A percentile compares a stretch with the other conserved stretches of the same genome.
phyloP scores from a whole-genome alignment of 2,113 vertebrate species.

The Centropus bengalensis region DNA sequence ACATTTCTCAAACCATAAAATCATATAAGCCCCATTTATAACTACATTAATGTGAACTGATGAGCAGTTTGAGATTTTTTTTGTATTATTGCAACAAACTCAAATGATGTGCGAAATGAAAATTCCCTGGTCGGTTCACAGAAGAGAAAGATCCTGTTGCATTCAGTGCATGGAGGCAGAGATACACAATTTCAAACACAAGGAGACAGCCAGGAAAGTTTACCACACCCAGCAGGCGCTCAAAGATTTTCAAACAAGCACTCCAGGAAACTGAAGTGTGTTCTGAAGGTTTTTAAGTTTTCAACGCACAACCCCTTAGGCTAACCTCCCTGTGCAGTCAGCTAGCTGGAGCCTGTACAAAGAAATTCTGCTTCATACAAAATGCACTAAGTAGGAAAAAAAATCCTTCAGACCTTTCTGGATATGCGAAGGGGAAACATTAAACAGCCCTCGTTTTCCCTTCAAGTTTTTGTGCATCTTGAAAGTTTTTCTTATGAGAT shows the following conservation, averaged over 20 bases:
- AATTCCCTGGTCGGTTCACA: neutral
- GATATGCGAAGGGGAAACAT: conserved; percentile 9
- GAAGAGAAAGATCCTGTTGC: neutral
- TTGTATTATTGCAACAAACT: neutral
- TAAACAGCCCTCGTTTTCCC: neutral
- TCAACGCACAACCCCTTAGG: conserved; percentile 17
- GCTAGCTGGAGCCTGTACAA: conserved; percentile 52
- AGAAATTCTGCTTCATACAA: conserved; percentile 2
- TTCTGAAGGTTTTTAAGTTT: conserved; percentile 26
- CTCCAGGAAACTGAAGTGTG: conserved; percentile 11
- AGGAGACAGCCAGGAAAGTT: conserved; percentile 13
- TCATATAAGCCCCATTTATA: neutral
- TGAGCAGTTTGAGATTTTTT: neutral
- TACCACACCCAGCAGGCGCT: conserved; percentile 32
- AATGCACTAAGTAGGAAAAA: neutral
- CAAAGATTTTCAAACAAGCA: conserved; percentile 45
- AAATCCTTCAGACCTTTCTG: neutral
- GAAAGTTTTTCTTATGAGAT: neutral
- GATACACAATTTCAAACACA: neutral
- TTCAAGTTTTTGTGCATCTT: neutral
- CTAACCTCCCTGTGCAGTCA: conserved; percentile 19
- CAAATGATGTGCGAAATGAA: conserved; percentile 12
- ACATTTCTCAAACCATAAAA: conserved; percentile 13
- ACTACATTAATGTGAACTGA: neutral
- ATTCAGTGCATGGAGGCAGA: neutral